Evolutionary conservation across 2,888 invertebrate genomes (phyloP), one percentile per base, ranked within the genome.

Genomic region (Leucoma salicis): DNA sequence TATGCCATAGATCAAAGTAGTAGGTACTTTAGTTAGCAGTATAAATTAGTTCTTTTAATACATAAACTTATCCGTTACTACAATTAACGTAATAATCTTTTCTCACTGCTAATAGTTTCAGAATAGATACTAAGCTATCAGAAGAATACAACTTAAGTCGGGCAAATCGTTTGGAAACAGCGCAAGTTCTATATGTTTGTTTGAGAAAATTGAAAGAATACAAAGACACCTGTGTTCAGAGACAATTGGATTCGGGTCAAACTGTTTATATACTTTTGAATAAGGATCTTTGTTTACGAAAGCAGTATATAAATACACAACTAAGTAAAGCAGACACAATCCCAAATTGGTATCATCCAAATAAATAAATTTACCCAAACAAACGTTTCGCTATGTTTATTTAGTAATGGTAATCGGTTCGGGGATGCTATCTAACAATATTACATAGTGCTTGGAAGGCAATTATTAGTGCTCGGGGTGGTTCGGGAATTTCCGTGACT

Each of bases 131-230:
- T n/a, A n/a, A n/a, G n/a, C n/a, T n/a, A n/a, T n/a, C n/a, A n/a
- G n/a, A n/a, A n/a, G n/a, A n/a, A n/a, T n/a, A n/a, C n/a, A n/a
- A n/a, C n/a, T n/a, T n/a, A 37, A 43, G 43, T 41, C 39, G 47
- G 47, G 48, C 55, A 57, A 70, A 66, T 66, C 49, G 62, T 51
- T 52, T 46, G 55, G 57, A 67, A 68, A 63, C 49, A 61, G 54
- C 53, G 52, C 42, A 52, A 52, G 31, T 48, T 45, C 52, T 51
- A 48, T 46, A 38, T 57, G 55, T 52, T 53, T 49, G 49, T 61
- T 57, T 47, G 25, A 43, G 50, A 24, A 53, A 49, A 59, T 62
- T 45, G 46, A 54, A 63, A 50, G 47, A 54, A 57, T 59, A 62
- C 50, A 64, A 32, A 34, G 41, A 46, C 46, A 60, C 60, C 57